Evolutionary conservation across 2,888 invertebrate species (phyloP).

Genomic region (Harpalus rubripes): DNA sequence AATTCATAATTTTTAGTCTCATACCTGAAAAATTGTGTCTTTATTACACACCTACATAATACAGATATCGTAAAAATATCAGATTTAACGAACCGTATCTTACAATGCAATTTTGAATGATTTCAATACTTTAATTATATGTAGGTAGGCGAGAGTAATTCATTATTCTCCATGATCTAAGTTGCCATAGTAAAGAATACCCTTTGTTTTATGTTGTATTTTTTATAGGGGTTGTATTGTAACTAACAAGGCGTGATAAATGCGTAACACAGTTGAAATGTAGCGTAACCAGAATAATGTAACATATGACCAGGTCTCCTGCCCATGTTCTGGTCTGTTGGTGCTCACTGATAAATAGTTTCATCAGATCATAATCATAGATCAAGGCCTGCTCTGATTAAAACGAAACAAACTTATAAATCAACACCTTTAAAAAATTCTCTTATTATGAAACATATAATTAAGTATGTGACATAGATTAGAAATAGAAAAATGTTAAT

Average conservation of each 20-base stretch:
- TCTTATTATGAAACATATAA: constrained; percentile 23
- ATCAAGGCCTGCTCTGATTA: constrained; percentile 64
- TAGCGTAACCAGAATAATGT: constrained; percentile 30
- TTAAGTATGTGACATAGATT: constrained; percentile 23
- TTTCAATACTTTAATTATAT: too few species aligned
- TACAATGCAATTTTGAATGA: too few species aligned
- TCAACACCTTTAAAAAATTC: constrained; percentile 19
- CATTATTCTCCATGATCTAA: too few species aligned
- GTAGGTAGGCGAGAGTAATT: too few species aligned
- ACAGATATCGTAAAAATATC: too few species aligned
- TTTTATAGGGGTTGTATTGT: constrained; percentile 2
- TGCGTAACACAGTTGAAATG: constrained; percentile 47
- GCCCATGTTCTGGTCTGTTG: constrained; percentile 43
- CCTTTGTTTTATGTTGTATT: constrained; percentile 8
- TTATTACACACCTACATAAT: too few species aligned
- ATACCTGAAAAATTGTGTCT: too few species aligned
- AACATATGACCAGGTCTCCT: constrained; percentile 32
- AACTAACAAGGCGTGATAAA: constrained; percentile 38
- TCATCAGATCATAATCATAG: constrained; percentile 64
- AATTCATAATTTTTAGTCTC: too few species aligned
- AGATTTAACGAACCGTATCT: too few species aligned
- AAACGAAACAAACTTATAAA: constrained; percentile 45
- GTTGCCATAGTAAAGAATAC: neutral
- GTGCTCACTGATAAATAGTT: constrained; percentile 62
- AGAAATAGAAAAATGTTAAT: constrained; percentile 14